Evolutionary conservation across 2,113 vertebrate genomes (phyloP).

Genomic region (Aptenodytes forsteri): DNA sequence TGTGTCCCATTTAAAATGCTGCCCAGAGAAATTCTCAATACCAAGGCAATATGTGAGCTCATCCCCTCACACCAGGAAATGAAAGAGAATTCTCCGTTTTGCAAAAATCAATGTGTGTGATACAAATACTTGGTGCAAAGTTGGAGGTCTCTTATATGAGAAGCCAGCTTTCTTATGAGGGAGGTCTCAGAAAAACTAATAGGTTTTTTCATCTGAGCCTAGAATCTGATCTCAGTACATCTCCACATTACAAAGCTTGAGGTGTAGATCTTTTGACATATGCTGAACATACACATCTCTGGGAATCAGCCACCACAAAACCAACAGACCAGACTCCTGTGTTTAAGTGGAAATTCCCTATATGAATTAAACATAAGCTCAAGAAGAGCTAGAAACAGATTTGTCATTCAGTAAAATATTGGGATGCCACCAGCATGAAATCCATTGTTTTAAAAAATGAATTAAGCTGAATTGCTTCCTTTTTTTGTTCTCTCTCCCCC

Average conservation of each 20-base stretch:
- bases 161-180: not conserved
- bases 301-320: not conserved
- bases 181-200: not conserved
- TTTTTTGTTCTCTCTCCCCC: not conserved
- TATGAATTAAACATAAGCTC: not conserved
- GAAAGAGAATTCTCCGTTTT: not conserved
- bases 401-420: not conserved
- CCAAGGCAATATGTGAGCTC: not conserved
- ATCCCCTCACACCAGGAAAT: not conserved
- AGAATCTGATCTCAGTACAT: not conserved
- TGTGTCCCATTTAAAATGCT: not conserved
- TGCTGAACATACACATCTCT: not conserved
- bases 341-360: not conserved
- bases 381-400: not conserved
- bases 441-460: not conserved
- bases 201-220: not conserved
- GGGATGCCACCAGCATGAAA: not conserved
- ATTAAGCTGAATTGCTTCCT: constrained; percentile 6
- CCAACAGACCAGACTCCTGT: not conserved
- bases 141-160: not conserved
- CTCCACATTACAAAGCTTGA: not conserved
- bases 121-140: not conserved
- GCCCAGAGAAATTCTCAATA: not conserved
- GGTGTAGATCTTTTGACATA: not conserved
- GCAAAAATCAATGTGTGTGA: not conserved